Percentiles rank a stretch among this genome's conserved stretches.
Evolutionary conservation across 2,888 invertebrate genomes (phyloP).

Genomic region (Drosophila cracens): DNA sequence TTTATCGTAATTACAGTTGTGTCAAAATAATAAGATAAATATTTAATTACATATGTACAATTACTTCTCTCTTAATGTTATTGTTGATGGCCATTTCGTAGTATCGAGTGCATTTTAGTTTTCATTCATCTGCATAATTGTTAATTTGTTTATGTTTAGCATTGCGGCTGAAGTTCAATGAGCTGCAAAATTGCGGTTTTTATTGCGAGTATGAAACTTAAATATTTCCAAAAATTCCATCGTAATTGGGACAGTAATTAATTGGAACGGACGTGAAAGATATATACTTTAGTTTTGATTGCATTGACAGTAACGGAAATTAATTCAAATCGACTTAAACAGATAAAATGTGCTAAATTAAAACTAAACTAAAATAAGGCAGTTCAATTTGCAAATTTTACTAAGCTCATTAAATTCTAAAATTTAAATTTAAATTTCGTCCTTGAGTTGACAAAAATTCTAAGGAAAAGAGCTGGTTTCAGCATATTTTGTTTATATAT

Average conservation of each 20-base stretch:
- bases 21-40: conserved; percentile 56
- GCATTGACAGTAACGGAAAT: neutral
- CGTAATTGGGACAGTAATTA: conserved; percentile 6
- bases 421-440: neutral
- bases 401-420: neutral
- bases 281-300: too few relatives aligned
- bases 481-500: conserved; percentile 22
- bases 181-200: conserved; percentile 36
- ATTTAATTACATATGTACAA: conserved; percentile 66
- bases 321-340: neutral
- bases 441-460: neutral
- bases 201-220: conserved; percentile 6
- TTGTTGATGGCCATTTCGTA: conserved; percentile 11
- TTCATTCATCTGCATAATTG: conserved; percentile 41
- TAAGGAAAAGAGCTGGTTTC: neutral
- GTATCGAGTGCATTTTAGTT: conserved; percentile 28
- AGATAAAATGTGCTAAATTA: neutral
- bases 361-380: neutral
- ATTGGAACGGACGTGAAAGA: too few relatives aligned
- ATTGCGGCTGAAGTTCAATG: conserved; percentile 51
- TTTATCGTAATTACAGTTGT: conserved; percentile 34
- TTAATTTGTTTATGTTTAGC: conserved; percentile 45
- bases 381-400: neutral
- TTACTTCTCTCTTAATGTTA: conserved; percentile 19
- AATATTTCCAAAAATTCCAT: conserved; percentile 5